Evolutionary conservation across 2,113 vertebrate species (phyloP).

Genomic region (Amphilophus citrinellus): DNA sequence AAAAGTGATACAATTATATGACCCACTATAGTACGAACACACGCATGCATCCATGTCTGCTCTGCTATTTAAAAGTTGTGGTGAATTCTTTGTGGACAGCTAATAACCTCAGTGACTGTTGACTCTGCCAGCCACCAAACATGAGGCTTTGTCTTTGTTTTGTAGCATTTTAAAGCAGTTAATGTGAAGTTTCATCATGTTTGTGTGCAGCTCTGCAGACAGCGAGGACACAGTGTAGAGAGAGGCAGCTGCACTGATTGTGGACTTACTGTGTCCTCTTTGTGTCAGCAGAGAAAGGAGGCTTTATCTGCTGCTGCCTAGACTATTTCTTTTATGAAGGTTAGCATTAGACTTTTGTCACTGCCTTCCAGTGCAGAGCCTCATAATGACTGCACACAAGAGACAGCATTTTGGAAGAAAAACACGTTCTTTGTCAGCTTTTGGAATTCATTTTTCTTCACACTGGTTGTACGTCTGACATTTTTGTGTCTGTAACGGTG

Average conservation of each 20-base stretch:
- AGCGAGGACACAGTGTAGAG: slow-evolving; percentile 4
- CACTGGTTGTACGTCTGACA: not conserved
- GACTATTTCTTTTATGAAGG: slow-evolving; percentile 23
- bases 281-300: slow-evolving; percentile 60
- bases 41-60: not conserved
- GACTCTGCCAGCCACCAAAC: not conserved
- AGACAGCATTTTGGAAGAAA: not conserved
- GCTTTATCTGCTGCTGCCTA: slow-evolving; percentile 47
- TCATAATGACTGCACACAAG: not conserved
- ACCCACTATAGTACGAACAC: not conserved
- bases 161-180: slow-evolving; percentile 14
- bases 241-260: slow-evolving; percentile 47
- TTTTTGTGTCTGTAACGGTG: slow-evolving; percentile 4
- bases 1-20: not conserved
- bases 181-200: slow-evolving; percentile 29
- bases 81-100: not conserved
- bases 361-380: slow-evolving; percentile 10
- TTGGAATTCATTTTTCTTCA: not conserved
- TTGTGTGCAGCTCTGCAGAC: slow-evolving; percentile 40
- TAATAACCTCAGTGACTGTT: not conserved
- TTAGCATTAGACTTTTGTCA: slow-evolving; percentile 28
- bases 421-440: not conserved
- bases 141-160: not conserved
- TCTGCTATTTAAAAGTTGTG: not conserved
- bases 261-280: slow-evolving; percentile 56